Percentiles rank a stretch among this genome's conserved stretches.
These are phyloP conservation scores for Narcine bancroftii DNA, from an alignment of 2,113 vertebrate genomes.

Conservation along the genomic window DNA sequence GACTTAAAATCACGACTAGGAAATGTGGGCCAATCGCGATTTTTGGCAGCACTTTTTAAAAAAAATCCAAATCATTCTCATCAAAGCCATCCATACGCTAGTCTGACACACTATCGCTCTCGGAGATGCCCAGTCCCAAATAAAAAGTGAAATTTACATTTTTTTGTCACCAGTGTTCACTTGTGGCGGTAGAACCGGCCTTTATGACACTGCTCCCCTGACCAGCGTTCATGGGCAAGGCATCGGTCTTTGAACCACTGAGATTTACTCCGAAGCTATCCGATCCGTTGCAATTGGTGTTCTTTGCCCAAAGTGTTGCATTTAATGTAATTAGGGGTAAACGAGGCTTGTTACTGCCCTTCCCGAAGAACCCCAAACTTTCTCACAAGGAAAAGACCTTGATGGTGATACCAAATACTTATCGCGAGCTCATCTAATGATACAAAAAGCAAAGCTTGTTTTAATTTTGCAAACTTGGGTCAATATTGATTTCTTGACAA, in stretches of 20 bases:
- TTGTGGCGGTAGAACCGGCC: neutral
- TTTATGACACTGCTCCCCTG: neutral
- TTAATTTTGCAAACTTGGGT: neutral
- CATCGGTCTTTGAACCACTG: neutral
- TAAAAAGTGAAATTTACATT: neutral
- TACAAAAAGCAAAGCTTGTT: neutral
- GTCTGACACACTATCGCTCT: neutral
- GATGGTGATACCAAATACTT: neutral
- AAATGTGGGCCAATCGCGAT: neutral
- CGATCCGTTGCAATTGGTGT: neutral
- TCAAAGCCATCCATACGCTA: neutral
- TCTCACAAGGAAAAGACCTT: neutral
- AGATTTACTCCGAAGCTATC: neutral
- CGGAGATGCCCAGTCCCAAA: neutral
- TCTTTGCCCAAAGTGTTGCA: neutral
- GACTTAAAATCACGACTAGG: neutral
- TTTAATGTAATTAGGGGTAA: neutral
- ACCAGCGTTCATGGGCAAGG: neutral
- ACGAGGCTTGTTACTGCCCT: neutral
- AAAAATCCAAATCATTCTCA: neutral
- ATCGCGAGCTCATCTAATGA: neutral
- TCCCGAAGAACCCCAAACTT: too few species aligned
- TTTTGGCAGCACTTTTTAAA: neutral
- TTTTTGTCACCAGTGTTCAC: neutral
- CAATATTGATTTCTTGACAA: slow-evolving; percentile 31